Base-by-base conservation (phyloP, 2,113 vertebrate genomes). In the Odocoileus virginianus region DNA sequence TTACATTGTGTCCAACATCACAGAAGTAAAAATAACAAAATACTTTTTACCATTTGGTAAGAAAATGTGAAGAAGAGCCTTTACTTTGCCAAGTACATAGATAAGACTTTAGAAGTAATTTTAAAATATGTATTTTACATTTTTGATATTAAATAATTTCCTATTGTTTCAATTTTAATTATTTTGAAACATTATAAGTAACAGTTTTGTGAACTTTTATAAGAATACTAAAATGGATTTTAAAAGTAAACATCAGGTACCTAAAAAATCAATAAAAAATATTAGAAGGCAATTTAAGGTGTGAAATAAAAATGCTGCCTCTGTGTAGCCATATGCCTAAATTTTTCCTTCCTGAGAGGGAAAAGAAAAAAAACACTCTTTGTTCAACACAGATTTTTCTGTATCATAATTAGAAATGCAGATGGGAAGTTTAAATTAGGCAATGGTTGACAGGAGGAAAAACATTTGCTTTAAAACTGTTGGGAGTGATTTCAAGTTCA, bases 351-450 rank as follows among this genome's bases (percentile, higher is more conserved):
- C 54, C 61, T 93, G 25, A 88, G 52, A 89, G 54, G 50, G 16
- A 1, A 45, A 61, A 61, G 57, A 71, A 87, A 81, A 87, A 88
- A 9, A 47, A 19, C 64, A 15, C 11, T 52, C 86, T 97, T 98
- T 92, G 79, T 97, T 96, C 27, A 5, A 91, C 60, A 95, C 89
- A 96, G 81, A 94, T 93, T 98, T 98, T 94, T 97, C 81, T 94
- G 92, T 83, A 94, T 94, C 55, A 91, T 93, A 98, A 97, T 98
- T 96, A 97, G 96, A 97, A 96, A 96, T 98, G 85, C 94, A 98
- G 93, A 98, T 98, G 97, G 96, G 40, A 97, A 92, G 89, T 95
- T 96, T 97, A 98, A 96, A 97, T 97, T 96, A 93, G 79, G 95
- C 84, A 94, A 57, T 92, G 58, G 96, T 57, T 96, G 86, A 97